These are phyloP conservation scores for Stictocephala bisonia DNA, from an alignment of 2,888 invertebrate species.

Conservation along the genomic window DNA sequence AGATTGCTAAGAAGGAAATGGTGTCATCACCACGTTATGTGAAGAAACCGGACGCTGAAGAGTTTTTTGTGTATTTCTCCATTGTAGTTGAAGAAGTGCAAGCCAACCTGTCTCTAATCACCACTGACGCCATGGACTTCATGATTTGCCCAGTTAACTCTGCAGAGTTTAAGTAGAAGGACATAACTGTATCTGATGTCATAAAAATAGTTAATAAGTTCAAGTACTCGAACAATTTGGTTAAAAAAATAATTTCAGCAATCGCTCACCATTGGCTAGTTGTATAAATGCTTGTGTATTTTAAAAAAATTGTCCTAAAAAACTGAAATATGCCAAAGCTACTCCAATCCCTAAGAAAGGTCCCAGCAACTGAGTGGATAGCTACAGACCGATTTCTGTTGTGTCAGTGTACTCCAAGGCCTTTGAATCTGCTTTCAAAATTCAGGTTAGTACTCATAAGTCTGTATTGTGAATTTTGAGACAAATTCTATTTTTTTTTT, in stretches of 20 bases:
- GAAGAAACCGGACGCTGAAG: background rate
- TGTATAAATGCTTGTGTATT: constrained; percentile 19
- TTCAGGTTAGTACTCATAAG: background rate
- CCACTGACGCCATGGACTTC: too few species aligned
- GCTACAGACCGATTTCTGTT: constrained; percentile 33
- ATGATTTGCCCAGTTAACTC: background rate
- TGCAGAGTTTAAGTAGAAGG: background rate
- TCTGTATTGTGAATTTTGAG: too few species aligned
- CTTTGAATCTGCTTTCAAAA: background rate
- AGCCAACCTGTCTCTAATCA: too few species aligned
- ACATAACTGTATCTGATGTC: background rate
- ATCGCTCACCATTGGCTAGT: background rate
- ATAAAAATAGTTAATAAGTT: background rate
- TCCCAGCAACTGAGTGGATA: background rate
- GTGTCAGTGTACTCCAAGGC: background rate
- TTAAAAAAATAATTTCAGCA: background rate
- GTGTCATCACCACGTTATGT: background rate
- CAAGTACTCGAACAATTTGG: background rate
- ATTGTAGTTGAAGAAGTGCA: background rate
- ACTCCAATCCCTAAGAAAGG: constrained; percentile 9
- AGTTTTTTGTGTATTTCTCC: background rate
- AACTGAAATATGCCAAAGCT: background rate
- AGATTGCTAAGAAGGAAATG: background rate
- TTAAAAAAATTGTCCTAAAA: background rate
- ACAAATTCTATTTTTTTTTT: background rate